Evolutionary conservation across 2,888 invertebrate species (phyloP), one percentile per base, ranked within the genome.

Genomic region (Deilephila elpenor): DNA sequence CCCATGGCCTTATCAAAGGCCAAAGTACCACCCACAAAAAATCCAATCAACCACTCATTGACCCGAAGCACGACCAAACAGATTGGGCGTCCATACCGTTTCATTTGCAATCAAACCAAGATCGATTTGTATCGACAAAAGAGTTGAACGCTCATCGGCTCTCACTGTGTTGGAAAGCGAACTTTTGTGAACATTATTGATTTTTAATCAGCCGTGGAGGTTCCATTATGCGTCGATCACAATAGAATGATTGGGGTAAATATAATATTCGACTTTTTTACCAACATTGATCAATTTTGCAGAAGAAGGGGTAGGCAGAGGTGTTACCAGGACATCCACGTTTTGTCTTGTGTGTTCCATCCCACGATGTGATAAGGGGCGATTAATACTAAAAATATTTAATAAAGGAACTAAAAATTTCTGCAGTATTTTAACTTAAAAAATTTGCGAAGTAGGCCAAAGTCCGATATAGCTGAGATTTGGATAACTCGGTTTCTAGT

Each of bases 121-220:
- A 92, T 93, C 93, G 92, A 93, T 92, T 92, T 83, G 86, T 81
- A 78, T 78, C 83, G 88, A 94, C 94, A 94, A 94, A 87, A 89
- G 91, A 88, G 88, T 89, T 90, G 90, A 90, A 88, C 91, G 87
- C 87, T 89, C 89, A 91, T 92, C 90, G 93, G 90, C 89, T 89
- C 92, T 92, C 84, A 93, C 93, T 91, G 92, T 86, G 94, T 90
- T 89, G 86, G 88, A 89, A 89, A 88, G 90, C 88, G 88, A 84
- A 89, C 90, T 91, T 88, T 93, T 90, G 88, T 88, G 83, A 78
- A 82, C 87, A 82, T 90, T 93, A 93, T 93, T 93, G 93, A 93
- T 92, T 94, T 92, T 91, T 88, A 92, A 94, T 92, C 88, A 80
- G 84, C 87, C 89, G 89, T 91, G 88, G 84, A 89, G 87, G 84